phyloP scores from a whole-genome alignment of 2,113 vertebrate genomes.

The Clarias macrocephalus region DNA sequence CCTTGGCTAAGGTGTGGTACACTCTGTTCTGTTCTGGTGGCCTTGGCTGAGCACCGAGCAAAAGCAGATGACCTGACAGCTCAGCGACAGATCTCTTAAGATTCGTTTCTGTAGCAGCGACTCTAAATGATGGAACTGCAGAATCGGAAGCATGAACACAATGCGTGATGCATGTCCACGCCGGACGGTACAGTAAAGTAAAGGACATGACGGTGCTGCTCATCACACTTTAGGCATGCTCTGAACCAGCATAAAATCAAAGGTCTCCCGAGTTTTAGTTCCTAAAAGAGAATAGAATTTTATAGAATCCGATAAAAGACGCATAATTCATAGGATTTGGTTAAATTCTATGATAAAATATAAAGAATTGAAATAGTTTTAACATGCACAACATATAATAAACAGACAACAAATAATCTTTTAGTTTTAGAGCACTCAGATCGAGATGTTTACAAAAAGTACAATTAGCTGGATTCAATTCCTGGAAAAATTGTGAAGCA shows the following conservation, averaged over 20 bases:
- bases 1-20: conserved; percentile 23
- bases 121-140: background rate
- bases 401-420: too few relatives aligned
- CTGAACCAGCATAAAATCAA: background rate
- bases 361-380: too few relatives aligned
- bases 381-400: too few relatives aligned
- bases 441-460: too few relatives aligned
- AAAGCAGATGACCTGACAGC: conserved; percentile 31
- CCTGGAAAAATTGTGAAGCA: too few relatives aligned
- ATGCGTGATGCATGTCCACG: background rate
- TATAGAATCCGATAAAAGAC: background rate
- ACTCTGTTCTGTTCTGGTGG: conserved; percentile 15
- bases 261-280: background rate
- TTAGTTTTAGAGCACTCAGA: too few relatives aligned
- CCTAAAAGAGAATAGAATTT: background rate
- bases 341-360: too few relatives aligned
- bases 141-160: background rate
- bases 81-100: background rate
- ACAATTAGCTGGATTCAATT: too few relatives aligned
- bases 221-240: background rate
- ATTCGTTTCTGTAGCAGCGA: background rate
- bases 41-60: conserved; percentile 8
- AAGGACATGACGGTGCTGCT: background rate
- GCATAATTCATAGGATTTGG: too few relatives aligned
- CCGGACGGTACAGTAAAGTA: background rate